Evolutionary conservation across 2,797 vertebrate species (phyloP), one percentile per base, ranked within the genome.

Genomic region (Sparidentex hasta): DNA sequence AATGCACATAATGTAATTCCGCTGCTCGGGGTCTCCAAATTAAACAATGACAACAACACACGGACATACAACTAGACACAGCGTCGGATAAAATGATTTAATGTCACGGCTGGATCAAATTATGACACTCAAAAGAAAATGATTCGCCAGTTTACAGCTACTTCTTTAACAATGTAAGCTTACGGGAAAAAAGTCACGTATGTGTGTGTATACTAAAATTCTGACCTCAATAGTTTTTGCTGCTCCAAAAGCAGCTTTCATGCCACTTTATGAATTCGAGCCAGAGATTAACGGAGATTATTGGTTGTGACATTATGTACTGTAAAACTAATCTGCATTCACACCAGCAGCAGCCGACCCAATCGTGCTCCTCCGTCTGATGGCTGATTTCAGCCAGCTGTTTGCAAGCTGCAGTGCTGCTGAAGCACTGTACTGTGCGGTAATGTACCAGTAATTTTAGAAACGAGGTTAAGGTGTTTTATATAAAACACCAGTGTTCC

Each of bases 201-300:
- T 21, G 20, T 62, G 7, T 44, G 21, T 4, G 25, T 63, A 65
- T 18, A n/a, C 9, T 25, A 21, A 51, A 52, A 82, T 29, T 76
- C 57, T 54, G 54, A 7, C 79, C 73, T 54, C 74, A 77, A 81
- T 71, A 71, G 67, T 82, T 87, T 33, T 74, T 47, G 14, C 57
- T 72, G 48, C 63, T 65, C 57, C 54, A 68, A 84, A 87, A 78
- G 74, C 78, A 68, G 76, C 81, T 84, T 85, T 88, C 6, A 86
- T 77, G 27, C 71, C 71, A 43, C 71, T 85, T 74, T 67, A 50
- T 78, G 55, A 81, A 77, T 83, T 82, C 57, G 81, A 80, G 41
- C 65, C 65, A 74, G 78, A 88, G 86, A 90, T 90, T 90, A 86
- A 74, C 71, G 70, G 70, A 88, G 87, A 91, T 89, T 86, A 91